phyloP scores from a whole-genome alignment of 2,888 invertebrate species.

The Pterobdella sp. region DNA sequence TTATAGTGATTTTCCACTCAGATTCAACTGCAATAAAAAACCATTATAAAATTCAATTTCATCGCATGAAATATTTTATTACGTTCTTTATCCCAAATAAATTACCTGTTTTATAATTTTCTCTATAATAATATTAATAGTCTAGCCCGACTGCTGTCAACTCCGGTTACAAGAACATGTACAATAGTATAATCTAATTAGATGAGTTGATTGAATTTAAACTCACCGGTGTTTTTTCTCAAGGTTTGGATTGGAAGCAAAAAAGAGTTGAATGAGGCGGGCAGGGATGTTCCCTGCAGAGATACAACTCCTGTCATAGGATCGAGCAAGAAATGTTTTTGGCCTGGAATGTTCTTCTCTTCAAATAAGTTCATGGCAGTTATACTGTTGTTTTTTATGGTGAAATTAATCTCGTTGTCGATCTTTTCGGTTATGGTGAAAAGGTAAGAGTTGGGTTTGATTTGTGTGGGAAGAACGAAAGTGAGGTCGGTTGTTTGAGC shows the following conservation, averaged over 20 bases:
- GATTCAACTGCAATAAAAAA: conserved; percentile 7
- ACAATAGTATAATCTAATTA: no score
- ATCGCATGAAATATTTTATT: no score
- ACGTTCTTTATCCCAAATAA: no score
- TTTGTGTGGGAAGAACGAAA: background rate
- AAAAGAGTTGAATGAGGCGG: background rate
- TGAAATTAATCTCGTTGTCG: background rate
- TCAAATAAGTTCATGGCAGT: background rate
- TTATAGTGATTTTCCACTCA: background rate
- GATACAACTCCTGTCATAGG: background rate
- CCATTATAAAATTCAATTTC: no score
- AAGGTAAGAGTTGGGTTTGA: background rate
- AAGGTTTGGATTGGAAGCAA: background rate
- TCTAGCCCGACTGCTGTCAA: no score
- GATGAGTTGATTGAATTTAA: no score
- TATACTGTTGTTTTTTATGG: background rate
- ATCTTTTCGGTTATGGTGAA: background rate
- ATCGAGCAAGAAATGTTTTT: background rate
- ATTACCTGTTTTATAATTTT: no score
- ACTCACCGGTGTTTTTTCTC: background rate
- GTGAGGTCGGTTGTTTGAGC: background rate
- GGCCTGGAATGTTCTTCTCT: background rate
- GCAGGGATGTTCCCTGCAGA: background rate
- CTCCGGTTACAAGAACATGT: no score
- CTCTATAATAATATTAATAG: no score